Evolutionary conservation across 2,797 vertebrate genomes (phyloP), one percentile per base, ranked within the genome.

Genomic region (Chromobotia macracanthus): DNA sequence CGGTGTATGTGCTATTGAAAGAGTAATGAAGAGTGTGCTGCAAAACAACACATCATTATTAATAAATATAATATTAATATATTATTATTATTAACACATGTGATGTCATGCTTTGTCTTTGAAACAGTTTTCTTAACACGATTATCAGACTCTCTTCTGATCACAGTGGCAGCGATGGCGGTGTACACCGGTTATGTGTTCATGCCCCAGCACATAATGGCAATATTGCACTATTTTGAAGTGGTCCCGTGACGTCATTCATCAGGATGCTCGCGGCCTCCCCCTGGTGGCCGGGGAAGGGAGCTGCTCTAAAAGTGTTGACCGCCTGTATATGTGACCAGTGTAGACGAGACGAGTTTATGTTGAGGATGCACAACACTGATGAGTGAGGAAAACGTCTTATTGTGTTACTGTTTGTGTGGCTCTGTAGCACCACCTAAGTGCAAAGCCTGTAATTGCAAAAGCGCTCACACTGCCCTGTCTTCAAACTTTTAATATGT

Each of bases 121-220:
- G 9, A 28, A 53, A 15, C 19, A 11, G 9, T 72, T 28, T 84
- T 87, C 87, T 91, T 88, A 88, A 88, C 80, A 12, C 18, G 16
- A 3, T n/a, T 58, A 0, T 87, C 92, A 97, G 97, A 98, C 90
- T 96, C 97, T 9, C 94, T 98, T 89, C 91, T 99, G 71, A 85
- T 99, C 77, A 96, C 96, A 0, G 88, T 98, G 31, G 92, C 96
- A 31, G 97, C 94, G 79, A 99, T 99, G 97, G 97, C 96, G 0
- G 87, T 99, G 23, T 98, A 99, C 92, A 98, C 97, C 0, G 96
- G 96, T 21, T 98, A 98, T 1, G 95, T 99, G 85, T 99, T 98
- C 91, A 97, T 99, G 96, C 97, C 97, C 28, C 97, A 98, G 91
- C 97, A 98, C 93, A 97, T 99, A 91, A 97, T 99, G 96, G 97